These are phyloP conservation scores for Urocynchramus pylzowi DNA, from an alignment of 2,113 vertebrate genomes.

Conservation along the genomic window DNA sequence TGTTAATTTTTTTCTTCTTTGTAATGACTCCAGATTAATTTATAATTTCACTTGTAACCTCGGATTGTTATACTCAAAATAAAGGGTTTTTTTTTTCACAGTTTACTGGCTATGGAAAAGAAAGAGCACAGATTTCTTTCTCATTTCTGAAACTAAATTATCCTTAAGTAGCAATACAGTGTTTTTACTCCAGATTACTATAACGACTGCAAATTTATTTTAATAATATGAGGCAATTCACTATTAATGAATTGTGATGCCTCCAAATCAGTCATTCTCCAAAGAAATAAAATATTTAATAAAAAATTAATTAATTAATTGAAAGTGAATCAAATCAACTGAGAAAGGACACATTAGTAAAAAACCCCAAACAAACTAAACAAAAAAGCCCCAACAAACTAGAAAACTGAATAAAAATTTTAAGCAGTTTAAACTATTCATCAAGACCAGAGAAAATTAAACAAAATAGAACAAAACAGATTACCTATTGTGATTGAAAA, in stretches of 20 bases:
- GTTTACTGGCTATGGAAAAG: background rate
- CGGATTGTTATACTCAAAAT: background rate
- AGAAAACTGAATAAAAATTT: slow-evolving; percentile 37
- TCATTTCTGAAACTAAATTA: background rate
- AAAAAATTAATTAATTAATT: slow-evolving; percentile 51
- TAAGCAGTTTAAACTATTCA: slow-evolving; percentile 29
- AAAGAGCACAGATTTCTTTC: background rate
- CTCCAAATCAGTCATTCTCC: slow-evolving; percentile 38
- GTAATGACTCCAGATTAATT: background rate
- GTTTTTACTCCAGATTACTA: background rate
- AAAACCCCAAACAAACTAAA: background rate
- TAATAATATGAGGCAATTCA: slow-evolving; percentile 42
- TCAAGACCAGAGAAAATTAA: slow-evolving; percentile 51
- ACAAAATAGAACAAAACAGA: slow-evolving; percentile 12
- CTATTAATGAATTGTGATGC: slow-evolving; percentile 60
- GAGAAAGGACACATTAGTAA: background rate
- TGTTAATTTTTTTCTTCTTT: background rate
- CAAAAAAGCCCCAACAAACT: background rate
- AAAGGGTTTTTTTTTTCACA: background rate
- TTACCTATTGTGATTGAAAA: background rate
- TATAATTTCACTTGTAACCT: background rate
- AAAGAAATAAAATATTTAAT: slow-evolving; percentile 39
- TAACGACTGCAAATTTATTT: slow-evolving; percentile 58
- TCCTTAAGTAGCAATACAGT: background rate
- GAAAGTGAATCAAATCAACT: background rate